Evolutionary conservation across 2,797 vertebrate genomes (phyloP).

Genomic region (Circus cinereus): DNA sequence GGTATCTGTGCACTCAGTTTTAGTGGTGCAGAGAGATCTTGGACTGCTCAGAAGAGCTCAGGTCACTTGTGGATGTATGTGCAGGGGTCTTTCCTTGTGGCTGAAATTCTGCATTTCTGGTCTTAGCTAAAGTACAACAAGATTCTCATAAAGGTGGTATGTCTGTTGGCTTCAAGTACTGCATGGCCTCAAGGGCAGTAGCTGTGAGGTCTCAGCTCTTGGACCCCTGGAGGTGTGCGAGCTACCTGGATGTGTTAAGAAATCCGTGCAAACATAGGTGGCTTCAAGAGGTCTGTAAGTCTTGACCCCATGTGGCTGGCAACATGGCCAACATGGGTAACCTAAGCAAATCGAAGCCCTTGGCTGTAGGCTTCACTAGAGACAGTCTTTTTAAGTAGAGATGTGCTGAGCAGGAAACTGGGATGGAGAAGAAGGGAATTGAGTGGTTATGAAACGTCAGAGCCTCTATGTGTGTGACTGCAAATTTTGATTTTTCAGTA

Average conservation of each 20-base stretch:
- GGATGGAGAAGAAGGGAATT: neutral
- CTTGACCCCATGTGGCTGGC: neutral
- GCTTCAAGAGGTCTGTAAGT: neutral
- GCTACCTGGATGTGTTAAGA: neutral
- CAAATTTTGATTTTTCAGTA: neutral
- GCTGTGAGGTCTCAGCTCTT: neutral
- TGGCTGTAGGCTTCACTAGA: neutral
- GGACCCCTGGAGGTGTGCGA: neutral
- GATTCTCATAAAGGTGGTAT: neutral
- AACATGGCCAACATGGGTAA: neutral
- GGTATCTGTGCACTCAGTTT: neutral
- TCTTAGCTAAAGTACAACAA: neutral
- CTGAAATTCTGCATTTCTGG: neutral
- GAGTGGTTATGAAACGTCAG: neutral
- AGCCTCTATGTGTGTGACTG: neutral
- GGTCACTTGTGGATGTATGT: neutral
- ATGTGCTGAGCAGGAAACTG: neutral
- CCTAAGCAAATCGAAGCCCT: neutral
- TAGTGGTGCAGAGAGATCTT: neutral
- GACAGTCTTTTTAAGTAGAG: neutral
- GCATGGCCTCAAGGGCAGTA: neutral
- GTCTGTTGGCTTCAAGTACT: neutral
- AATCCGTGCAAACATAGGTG: fast-evolving
- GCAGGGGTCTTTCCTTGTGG: neutral
- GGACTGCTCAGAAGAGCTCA: neutral